Evolutionary conservation across 2,888 invertebrate species (phyloP), one percentile per base, ranked within the genome.

Genomic region (Lasius platythorax): DNA sequence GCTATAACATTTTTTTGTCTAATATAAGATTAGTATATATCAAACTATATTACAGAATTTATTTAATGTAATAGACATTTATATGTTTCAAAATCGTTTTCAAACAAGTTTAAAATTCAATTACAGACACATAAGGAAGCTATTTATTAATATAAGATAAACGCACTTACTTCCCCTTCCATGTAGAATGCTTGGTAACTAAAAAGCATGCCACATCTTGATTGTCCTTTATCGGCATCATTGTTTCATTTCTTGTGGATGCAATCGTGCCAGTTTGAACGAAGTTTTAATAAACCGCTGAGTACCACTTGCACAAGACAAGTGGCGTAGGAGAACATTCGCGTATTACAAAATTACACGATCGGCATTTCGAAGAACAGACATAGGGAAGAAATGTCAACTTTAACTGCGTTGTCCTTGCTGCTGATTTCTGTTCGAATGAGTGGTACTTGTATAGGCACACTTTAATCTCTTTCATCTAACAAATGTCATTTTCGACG

Each of bases 141-240:
- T 33, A 9, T 63, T 63, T 9, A 63, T 18, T 9, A 33, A 18
- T 33, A 63, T 15, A 30, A 30, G 15, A 43, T 43, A 37, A 28
- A 15, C n/a, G 18, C 23, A 89, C 97, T 96, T 95, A 98, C 97
- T 98, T 99, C 95, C 99, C 99, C 95, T 99, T 99, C 99, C 99
- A 99, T 50, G 79, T 78, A 40, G 98, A 99, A 95, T 99, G 99
- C 96, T 99, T 99, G 53, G 98, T 99, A 94, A 99, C 99, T 94
- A 98, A 97, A 96, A 98, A 99, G 94, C 99, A 99, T 90, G 98
- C 98, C 95, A 99, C 97, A 97, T 99, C 99, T 94, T 98, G 97
- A 96, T 99, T 99, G 95, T 99, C 98, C 96, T 98, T 97, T 94
- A 98, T 96, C 91, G 97, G 97, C 96, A 97, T 97, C 97, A 97